Conservation (phyloP, 2,113 vertebrate genomes). For the Merops nubicus region DNA sequence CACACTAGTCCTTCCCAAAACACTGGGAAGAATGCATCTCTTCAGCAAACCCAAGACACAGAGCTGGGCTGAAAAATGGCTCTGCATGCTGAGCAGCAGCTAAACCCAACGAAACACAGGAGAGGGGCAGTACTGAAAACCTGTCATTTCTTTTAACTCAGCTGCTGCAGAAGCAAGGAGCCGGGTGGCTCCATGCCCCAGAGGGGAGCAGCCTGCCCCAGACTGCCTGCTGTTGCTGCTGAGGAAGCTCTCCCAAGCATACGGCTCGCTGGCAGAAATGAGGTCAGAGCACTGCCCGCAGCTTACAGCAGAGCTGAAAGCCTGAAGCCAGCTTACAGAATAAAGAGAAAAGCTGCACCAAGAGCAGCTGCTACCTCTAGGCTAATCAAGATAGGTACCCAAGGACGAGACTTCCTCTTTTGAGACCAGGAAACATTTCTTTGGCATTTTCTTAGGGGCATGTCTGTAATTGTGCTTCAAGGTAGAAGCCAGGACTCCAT, state of each 20-base stretch:
- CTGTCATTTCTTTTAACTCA: neutral
- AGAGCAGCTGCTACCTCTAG: conserved; percentile 41
- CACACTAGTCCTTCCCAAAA: neutral
- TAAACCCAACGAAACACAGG: neutral
- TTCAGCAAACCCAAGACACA: rapidly evolving
- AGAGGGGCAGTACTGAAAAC: neutral
- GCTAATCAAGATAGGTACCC: neutral
- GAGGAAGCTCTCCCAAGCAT: neutral
- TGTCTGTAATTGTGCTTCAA: neutral
- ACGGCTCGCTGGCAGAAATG: neutral
- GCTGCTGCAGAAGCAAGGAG: neutral
- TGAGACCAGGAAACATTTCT: neutral
- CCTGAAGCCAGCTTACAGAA: conserved; percentile 25
- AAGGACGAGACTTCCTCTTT: neutral
- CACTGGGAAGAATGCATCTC: neutral
- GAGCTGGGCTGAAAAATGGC: neutral
- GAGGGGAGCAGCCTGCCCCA: neutral
- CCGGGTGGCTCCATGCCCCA: neutral
- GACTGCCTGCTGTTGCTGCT: neutral
- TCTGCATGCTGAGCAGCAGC: neutral
- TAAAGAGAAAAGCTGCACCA: neutral
- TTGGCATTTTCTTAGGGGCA: neutral
- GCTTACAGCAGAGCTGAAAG: conserved; percentile 1
- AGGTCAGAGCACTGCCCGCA: conserved; percentile 37
- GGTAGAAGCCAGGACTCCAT: neutral